These are phyloP conservation scores for Drosophila bunnanda DNA, from an alignment of 2,888 invertebrate species.

Conservation along the genomic window DNA sequence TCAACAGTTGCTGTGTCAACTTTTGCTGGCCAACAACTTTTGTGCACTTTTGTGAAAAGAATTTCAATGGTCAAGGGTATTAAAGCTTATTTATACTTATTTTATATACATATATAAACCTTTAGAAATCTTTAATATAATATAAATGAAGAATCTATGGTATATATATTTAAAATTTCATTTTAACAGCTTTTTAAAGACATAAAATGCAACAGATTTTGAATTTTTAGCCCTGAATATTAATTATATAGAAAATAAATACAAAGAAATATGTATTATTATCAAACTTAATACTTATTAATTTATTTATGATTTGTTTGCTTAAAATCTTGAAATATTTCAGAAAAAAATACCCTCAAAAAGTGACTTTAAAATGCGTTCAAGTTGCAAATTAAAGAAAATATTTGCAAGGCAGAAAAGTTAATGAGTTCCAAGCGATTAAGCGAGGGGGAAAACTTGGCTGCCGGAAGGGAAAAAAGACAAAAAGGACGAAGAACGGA, in stretches of 20 bases:
- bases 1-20: neutral
- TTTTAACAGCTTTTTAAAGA: neutral
- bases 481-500: conserved; percentile 17
- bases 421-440: conserved; percentile 43
- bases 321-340: no score
- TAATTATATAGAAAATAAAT: no score
- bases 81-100: no score
- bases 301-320: no score
- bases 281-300: no score
- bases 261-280: no score
- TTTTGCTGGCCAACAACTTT: neutral
- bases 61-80: neutral
- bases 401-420: conserved; percentile 19
- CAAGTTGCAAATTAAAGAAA: conserved; percentile 10
- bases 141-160: neutral
- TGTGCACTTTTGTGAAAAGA: neutral
- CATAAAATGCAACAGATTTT: no score
- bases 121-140: neutral
- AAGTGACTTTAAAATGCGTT: conserved; percentile 5
- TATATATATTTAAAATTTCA: neutral
- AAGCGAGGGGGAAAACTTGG: neutral
- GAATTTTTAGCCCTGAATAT: no score
- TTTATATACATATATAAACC: no score
- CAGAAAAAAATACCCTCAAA: neutral
- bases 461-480: neutral